phyloP scores from a whole-genome alignment of 2,113 vertebrate species.

The Saiga tatarica region DNA sequence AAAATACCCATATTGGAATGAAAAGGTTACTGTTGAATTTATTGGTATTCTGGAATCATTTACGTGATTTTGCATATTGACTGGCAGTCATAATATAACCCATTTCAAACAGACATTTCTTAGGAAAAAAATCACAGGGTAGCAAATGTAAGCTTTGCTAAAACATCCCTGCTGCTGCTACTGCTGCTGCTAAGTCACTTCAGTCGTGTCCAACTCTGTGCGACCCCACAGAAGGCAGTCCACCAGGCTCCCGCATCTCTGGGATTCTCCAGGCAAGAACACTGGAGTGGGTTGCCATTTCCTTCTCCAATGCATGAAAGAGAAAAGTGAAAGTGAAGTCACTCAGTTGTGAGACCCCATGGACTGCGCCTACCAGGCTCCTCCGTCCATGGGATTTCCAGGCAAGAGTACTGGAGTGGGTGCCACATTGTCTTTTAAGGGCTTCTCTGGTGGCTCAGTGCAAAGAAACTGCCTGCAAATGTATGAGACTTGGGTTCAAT shows the following conservation, averaged over 20 bases:
- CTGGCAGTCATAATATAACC: not conserved
- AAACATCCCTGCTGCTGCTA: not conserved
- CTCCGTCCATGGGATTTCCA: too few species aligned
- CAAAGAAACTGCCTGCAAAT: not conserved
- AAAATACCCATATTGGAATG: not conserved
- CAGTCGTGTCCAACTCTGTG: too few species aligned
- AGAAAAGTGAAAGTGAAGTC: too few species aligned
- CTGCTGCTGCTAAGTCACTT: too few species aligned
- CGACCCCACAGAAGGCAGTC: too few species aligned
- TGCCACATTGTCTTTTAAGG: not conserved
- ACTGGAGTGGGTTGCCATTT: too few species aligned
- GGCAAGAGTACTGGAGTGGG: too few species aligned
- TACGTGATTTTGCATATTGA: not conserved
- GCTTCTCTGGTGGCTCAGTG: not conserved
- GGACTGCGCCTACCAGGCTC: too few species aligned
- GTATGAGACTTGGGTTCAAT: not conserved
- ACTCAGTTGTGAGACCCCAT: too few species aligned
- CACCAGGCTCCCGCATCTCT: not conserved
- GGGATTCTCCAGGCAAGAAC: too few species aligned
- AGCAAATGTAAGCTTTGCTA: conserved; percentile 4
- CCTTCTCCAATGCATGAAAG: too few species aligned
- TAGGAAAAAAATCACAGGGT: not conserved
- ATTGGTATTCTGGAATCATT: not conserved
- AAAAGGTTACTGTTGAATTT: not conserved
- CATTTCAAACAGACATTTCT: not conserved